phyloP scores from a whole-genome alignment of 2,888 invertebrate species.

The Oscheius sp. region DNA sequence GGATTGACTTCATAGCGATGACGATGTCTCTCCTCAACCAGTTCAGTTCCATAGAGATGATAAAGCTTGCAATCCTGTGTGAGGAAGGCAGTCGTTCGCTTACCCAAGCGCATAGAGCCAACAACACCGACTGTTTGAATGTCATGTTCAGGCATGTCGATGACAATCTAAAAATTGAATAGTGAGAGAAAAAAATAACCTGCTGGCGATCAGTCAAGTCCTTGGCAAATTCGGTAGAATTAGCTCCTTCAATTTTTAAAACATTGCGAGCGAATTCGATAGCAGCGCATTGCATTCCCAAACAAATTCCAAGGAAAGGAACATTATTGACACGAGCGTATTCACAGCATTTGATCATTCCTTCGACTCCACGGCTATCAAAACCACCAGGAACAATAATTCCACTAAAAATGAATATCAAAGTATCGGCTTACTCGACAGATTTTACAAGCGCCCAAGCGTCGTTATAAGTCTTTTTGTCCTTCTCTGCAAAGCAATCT shows the following conservation, averaged over 20 bases:
- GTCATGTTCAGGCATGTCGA: slow-evolving; percentile 97
- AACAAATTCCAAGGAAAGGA: slow-evolving; percentile 83
- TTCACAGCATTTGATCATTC: slow-evolving; percentile 89
- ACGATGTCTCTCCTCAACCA: slow-evolving; percentile 91
- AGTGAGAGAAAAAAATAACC: slow-evolving; percentile 24
- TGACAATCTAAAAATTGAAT: slow-evolving; percentile 71
- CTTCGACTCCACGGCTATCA: slow-evolving; percentile 92
- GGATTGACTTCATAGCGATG: slow-evolving; percentile 95
- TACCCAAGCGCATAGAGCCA: slow-evolving; percentile 97
- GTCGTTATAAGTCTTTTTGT: slow-evolving; percentile 36
- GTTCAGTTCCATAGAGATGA: slow-evolving; percentile 68
- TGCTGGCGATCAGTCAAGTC: slow-evolving; percentile 49
- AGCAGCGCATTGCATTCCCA: slow-evolving; percentile 96
- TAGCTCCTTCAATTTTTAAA: slow-evolving; percentile 81
- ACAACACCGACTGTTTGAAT: slow-evolving; percentile 83
- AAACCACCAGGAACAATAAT: slow-evolving; percentile 97
- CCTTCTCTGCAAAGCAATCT: slow-evolving; percentile 31
- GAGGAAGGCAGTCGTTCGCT: slow-evolving; percentile 84
- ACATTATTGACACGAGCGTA: slow-evolving; percentile 90
- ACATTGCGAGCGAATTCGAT: slow-evolving; percentile 92
- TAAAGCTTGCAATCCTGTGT: slow-evolving; percentile 72
- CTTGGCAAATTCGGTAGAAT: slow-evolving; percentile 85
- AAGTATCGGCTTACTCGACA: slow-evolving; percentile 53
- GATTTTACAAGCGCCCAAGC: slow-evolving; percentile 56
- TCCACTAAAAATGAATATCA: slow-evolving; percentile 77